These are phyloP conservation scores for Erebia palarica DNA, from an alignment of 2,888 invertebrate genomes.

Conservation along the genomic window DNA sequence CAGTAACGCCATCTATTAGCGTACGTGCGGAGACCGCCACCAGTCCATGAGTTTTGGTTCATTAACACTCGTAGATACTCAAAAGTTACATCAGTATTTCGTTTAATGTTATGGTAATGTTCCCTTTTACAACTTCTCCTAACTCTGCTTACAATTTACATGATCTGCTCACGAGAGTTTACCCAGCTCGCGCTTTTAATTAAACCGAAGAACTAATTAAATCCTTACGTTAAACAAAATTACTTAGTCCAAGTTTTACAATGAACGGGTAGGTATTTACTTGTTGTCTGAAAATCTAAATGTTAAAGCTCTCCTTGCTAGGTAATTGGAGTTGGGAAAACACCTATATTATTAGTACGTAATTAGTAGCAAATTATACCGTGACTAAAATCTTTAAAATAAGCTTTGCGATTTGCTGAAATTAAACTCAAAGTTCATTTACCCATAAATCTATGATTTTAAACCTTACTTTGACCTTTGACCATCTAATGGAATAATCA, in stretches of 20 bases:
- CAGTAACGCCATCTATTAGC: too few relatives aligned
- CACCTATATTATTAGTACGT: too few relatives aligned
- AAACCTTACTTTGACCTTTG: too few relatives aligned
- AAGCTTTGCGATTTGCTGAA: too few relatives aligned
- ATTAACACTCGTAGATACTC: neutral
- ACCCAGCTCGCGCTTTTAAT: conserved; percentile 27
- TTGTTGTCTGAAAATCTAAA: conserved; percentile 17
- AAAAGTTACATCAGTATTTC: neutral
- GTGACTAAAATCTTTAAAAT: too few relatives aligned
- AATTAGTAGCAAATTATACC: too few relatives aligned
- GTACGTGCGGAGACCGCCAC: too few relatives aligned
- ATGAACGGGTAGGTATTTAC: conserved; percentile 15
- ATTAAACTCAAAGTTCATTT: too few relatives aligned
- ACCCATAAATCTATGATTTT: too few relatives aligned
- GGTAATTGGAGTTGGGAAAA: conserved; percentile 2
- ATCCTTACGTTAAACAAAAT: conserved; percentile 27
- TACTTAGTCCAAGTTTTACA: conserved; percentile 9
- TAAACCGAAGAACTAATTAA: conserved; percentile 29
- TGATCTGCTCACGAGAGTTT: conserved; percentile 20
- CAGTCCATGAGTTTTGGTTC: neutral
- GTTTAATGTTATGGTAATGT: conserved; percentile 5
- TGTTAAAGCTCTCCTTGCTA: neutral
- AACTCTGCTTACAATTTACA: conserved; percentile 23
- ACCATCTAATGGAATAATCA: too few relatives aligned
- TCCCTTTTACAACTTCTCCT: conserved; percentile 17